A percentile compares a stretch with the other conserved stretches of the same genome.
Conservation (phyloP, 1,140 invertebrate species). For the Propsilocerus akamusi region DNA sequence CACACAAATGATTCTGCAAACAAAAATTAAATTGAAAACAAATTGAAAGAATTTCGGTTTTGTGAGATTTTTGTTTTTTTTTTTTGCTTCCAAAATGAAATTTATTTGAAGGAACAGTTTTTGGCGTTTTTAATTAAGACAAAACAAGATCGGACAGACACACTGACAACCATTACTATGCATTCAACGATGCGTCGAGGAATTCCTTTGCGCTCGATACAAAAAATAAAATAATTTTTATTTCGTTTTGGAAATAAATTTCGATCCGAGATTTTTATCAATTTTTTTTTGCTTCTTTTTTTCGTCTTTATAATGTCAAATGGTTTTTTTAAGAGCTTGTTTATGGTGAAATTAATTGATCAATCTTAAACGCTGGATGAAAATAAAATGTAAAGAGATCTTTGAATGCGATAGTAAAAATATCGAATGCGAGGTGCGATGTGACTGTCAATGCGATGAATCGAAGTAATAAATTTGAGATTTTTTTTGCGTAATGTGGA, state of each 20-base stretch:
- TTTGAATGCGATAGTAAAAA: background rate
- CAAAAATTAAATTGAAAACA: background rate
- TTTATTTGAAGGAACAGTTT: too few relatives aligned
- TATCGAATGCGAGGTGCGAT: background rate
- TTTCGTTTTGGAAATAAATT: background rate
- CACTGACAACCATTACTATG: background rate
- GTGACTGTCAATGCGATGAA: background rate
- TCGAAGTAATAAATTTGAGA: too few relatives aligned
- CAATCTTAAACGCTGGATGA: background rate
- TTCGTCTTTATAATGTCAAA: background rate
- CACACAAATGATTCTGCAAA: too few relatives aligned
- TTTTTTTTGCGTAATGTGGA: too few relatives aligned
- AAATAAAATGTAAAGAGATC: background rate
- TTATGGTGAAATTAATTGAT: conserved; percentile 3
- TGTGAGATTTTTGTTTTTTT: background rate
- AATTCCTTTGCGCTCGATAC: background rate
- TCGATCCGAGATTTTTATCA: background rate
- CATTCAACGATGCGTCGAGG: background rate
- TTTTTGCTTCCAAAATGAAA: too few relatives aligned
- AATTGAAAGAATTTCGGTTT: background rate
- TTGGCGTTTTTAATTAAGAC: background rate
- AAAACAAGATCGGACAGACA: conserved; percentile 1
- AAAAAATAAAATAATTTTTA: background rate
- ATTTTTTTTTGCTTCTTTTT: background rate
- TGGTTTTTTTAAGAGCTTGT: background rate